Evolutionary conservation across 1,140 invertebrate genomes (phyloP).

Genomic region (Helicoverpa armigera): DNA sequence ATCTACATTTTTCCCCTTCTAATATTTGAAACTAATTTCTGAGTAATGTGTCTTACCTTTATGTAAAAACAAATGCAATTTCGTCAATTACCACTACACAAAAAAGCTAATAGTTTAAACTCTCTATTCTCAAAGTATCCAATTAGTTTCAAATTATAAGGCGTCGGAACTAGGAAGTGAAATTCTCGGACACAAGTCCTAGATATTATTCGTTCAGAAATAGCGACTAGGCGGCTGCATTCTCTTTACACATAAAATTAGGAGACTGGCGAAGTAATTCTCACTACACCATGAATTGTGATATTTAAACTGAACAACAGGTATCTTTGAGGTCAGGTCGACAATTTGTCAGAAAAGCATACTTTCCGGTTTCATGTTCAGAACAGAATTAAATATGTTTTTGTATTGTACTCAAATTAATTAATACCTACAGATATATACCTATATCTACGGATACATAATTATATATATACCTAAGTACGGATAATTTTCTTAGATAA

Average conservation of each 20-base stretch:
- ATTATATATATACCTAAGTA: too few relatives aligned
- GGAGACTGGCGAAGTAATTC: constrained; percentile 2
- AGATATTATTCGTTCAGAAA: constrained; percentile 7
- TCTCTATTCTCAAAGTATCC: not conserved
- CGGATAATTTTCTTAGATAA: too few relatives aligned
- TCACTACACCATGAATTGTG: constrained; percentile 17
- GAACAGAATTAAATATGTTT: not conserved
- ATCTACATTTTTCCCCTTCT: constrained; percentile 5
- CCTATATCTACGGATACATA: too few relatives aligned
- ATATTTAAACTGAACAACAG: constrained; percentile 10
- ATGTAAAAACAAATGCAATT: constrained; percentile 27
- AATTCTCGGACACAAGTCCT: constrained; percentile 31
- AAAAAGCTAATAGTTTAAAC: constrained; percentile 8
- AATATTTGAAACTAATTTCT: not conserved
- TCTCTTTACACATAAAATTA: constrained; percentile 23
- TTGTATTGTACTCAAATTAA: too few relatives aligned
- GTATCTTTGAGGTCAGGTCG: constrained; percentile 1
- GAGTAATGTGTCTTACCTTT: not conserved
- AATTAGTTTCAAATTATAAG: constrained; percentile 38
- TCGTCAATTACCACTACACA: not conserved
- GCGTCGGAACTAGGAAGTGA: constrained; percentile 39
- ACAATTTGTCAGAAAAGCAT: constrained; percentile 7
- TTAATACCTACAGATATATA: too few relatives aligned
- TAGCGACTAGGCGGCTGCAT: constrained; percentile 1
- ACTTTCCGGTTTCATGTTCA: constrained; percentile 1